Conservation (phyloP, 2,888 invertebrate species). For the Nebria brevicollis region DNA sequence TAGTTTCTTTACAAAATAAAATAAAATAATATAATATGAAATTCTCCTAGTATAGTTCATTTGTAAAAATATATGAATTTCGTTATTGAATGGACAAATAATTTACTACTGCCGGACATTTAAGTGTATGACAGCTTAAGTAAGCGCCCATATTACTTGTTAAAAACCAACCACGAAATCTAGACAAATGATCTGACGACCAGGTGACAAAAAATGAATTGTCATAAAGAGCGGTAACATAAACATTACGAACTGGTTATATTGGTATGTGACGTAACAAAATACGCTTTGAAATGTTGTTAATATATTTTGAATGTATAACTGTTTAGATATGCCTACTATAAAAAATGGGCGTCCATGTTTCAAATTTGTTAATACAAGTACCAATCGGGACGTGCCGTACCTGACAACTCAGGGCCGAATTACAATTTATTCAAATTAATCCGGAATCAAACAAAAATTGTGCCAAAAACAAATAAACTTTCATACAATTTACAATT, state of each 20-base stretch:
- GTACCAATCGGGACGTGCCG: conserved; percentile 5
- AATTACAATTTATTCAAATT: too few species aligned
- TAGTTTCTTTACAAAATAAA: too few species aligned
- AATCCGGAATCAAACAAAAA: too few species aligned
- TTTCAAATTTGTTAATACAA: conserved; percentile 9
- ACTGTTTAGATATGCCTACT: not conserved
- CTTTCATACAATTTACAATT: too few species aligned
- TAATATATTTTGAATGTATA: not conserved
- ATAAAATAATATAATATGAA: not conserved
- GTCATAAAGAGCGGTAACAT: conserved; percentile 5
- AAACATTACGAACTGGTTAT: not conserved
- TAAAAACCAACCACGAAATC: not conserved
- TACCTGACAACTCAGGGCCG: conserved; percentile 8
- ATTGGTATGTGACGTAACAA: conserved; percentile 1
- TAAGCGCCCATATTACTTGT: not conserved
- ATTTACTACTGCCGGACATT: not conserved
- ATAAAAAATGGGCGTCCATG: conserved; percentile 13
- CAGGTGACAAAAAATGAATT: conserved; percentile 12
- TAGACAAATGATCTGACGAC: conserved; percentile 14
- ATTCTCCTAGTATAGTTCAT: not conserved
- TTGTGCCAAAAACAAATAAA: too few species aligned
- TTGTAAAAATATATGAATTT: not conserved
- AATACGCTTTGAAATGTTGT: not conserved
- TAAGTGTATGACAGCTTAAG: not conserved
- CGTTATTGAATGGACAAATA: not conserved